These are phyloP conservation scores for Caenorhabditis zanzibari DNA, from an alignment of 2,888 invertebrate genomes.

Conservation along the genomic window DNA sequence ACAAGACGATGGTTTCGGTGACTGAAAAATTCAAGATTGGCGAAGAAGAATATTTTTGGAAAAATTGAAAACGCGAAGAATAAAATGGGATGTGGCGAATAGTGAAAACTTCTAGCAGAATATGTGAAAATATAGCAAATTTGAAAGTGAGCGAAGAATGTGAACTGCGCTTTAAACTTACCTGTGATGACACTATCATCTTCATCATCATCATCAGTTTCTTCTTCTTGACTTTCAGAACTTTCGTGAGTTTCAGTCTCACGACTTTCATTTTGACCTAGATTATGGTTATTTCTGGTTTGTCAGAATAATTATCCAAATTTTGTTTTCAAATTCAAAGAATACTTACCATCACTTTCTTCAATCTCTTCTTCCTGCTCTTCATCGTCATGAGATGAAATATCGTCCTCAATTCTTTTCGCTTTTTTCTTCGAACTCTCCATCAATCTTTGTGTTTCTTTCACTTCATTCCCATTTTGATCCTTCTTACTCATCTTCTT, in stretches of 20 bases:
- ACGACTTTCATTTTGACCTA: conserved; percentile 3
- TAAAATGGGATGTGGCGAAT: neutral
- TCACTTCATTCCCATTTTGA: conserved; percentile 57
- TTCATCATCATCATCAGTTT: conserved; percentile 33
- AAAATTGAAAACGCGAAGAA: neutral
- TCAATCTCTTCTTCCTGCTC: conserved; percentile 65
- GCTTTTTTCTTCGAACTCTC: conserved; percentile 70
- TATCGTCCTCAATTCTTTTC: conserved; percentile 53
- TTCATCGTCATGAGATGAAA: conserved; percentile 56
- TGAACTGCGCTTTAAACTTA: conserved; percentile 17
- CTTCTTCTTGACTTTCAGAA: conserved; percentile 1
- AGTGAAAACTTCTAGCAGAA: neutral
- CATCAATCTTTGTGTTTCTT: conserved; percentile 73
- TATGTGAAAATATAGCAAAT: neutral
- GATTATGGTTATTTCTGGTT: neutral
- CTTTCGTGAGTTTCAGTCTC: conserved; percentile 16
- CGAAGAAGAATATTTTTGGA: neutral
- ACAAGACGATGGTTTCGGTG: conserved; percentile 74
- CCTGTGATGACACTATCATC: conserved; percentile 47
- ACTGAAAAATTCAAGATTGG: conserved; percentile 10
- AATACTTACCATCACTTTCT: conserved; percentile 62
- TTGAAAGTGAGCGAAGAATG: neutral
- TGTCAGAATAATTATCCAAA: neutral
- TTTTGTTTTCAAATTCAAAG: neutral
- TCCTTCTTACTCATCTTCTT: conserved; percentile 46